A percentile compares a stretch with the other conserved stretches of the same genome.
phyloP scores from a whole-genome alignment of 2,113 vertebrate genomes.

The Bettongia penicillata region DNA sequence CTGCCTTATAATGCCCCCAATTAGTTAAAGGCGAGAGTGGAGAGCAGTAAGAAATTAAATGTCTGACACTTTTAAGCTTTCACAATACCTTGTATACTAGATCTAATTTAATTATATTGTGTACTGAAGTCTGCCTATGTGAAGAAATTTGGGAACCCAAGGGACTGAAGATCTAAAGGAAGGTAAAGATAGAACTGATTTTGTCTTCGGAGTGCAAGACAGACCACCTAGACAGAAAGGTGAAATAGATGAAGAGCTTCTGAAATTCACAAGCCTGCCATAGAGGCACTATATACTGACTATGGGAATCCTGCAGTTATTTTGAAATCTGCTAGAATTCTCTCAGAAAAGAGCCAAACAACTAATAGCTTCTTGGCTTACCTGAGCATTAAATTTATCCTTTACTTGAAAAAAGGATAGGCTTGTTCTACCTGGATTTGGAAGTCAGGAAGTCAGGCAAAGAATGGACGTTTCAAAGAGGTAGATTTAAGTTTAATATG shows the following conservation, averaged over 20 bases:
- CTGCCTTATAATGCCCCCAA: neutral
- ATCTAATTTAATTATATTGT: neutral
- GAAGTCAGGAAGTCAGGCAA: neutral
- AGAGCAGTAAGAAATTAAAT: neutral
- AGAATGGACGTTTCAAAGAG: neutral
- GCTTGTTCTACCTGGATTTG: neutral
- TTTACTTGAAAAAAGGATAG: neutral
- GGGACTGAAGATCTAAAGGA: neutral
- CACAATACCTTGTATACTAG: neutral
- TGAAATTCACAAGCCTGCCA: neutral
- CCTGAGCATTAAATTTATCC: neutral
- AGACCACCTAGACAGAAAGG: neutral
- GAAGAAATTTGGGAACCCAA: neutral
- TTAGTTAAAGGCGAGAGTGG: neutral
- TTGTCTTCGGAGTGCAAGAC: neutral
- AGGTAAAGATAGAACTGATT: neutral
- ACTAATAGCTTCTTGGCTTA: neutral
- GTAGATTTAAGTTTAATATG: neutral
- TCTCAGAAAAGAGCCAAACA: neutral
- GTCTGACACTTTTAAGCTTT: neutral
- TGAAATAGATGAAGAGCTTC: neutral
- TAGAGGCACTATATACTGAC: neutral
- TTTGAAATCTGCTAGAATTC: neutral
- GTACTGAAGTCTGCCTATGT: neutral
- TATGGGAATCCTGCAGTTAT: neutral